phyloP scores from a whole-genome alignment of 2,888 invertebrate genomes.

The Seira sanloemensis region DNA sequence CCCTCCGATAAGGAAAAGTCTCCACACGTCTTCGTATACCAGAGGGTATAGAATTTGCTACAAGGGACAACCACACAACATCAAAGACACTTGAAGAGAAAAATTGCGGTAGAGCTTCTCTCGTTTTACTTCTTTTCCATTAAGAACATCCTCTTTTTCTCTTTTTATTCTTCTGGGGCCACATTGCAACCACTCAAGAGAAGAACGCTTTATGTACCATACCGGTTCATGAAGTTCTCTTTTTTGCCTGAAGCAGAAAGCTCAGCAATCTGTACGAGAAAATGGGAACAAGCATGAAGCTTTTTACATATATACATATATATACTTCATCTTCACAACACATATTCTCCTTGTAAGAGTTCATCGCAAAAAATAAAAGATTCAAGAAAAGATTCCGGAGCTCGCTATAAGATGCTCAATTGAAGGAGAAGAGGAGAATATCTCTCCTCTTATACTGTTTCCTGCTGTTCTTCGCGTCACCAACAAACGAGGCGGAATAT shows the following conservation, averaged over 20 bases:
- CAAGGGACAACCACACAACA: background rate
- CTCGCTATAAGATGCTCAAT: background rate
- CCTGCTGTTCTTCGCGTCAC: slow-evolving; percentile 43
- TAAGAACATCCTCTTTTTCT: background rate
- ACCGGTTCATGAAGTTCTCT: background rate
- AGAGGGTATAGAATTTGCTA: background rate
- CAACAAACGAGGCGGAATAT: slow-evolving; percentile 30
- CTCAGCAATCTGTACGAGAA: no score
- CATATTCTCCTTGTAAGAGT: background rate
- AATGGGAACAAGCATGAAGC: no score
- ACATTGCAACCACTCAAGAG: background rate
- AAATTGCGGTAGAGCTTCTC: background rate
- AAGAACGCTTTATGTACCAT: background rate
- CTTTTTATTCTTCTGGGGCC: background rate
- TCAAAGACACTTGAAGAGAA: slow-evolving; percentile 3
- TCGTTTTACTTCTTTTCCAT: background rate
- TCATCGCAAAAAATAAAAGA: background rate
- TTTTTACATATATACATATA: no score
- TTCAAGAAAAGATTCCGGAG: background rate
- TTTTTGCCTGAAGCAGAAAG: background rate
- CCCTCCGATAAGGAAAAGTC: slow-evolving; percentile 29
- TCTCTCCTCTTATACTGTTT: background rate
- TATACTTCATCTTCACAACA: no score
- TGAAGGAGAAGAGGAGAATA: no score
- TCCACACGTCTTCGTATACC: slow-evolving; percentile 11